These are phyloP conservation scores for Esox lucius DNA, from an alignment of 2,797 vertebrate genomes.

Conservation along the genomic window DNA sequence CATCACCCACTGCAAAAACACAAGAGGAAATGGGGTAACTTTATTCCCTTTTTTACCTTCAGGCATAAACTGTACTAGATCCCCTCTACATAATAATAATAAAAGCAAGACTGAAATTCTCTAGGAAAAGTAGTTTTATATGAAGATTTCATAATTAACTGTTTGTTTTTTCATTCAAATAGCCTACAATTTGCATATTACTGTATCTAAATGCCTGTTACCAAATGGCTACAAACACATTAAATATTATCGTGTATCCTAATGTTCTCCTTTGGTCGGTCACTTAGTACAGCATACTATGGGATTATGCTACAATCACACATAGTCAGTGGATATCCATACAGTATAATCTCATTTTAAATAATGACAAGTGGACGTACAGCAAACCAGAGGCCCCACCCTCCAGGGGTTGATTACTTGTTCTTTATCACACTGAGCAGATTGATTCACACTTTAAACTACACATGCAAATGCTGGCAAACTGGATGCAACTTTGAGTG, in stretches of 20 bases:
- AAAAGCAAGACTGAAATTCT: constrained; percentile 55
- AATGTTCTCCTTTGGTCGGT: background rate
- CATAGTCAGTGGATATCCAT: no score
- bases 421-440: no score
- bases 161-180: constrained; percentile 69
- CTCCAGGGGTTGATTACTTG: no score
- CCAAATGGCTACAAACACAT: background rate
- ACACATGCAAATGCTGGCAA: no score
- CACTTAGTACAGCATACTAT: no score
- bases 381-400: no score
- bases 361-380: no score
- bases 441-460: no score
- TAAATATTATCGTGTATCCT: background rate
- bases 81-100: constrained; percentile 63
- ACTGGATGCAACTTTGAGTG: no score
- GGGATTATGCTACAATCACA: no score
- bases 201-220: constrained; percentile 25
- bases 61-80: constrained; percentile 66
- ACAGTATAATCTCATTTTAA: no score
- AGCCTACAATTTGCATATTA: constrained; percentile 56
- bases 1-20: constrained; percentile 73
- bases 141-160: constrained; percentile 69
- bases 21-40: constrained; percentile 69
- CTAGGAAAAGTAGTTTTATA: constrained; percentile 67
- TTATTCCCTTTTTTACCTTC: constrained; percentile 60